Base-by-base conservation (phyloP, 2,113 vertebrate species). In the Alexandromys fortis region DNA sequence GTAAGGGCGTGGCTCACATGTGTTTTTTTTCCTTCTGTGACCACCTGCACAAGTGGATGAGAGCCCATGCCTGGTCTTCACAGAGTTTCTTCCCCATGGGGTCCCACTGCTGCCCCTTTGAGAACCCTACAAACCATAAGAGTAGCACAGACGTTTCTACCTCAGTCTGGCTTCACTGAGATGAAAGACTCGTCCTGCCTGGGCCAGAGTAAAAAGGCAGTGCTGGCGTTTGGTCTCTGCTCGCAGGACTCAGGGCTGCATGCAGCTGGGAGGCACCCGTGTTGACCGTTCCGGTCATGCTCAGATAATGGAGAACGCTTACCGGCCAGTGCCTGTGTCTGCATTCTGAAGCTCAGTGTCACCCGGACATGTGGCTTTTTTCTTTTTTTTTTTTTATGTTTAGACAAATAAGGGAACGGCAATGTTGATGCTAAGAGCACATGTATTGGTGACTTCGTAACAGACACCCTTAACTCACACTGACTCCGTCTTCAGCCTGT, bases 261-360 rank as follows among this genome's bases (percentile, higher is more conserved):
- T 38, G 76, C 5, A 16, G 75, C 45, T 21, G 67, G 83, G 52
- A 11, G 38, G 4, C 3, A 0, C 70, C 45, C 30, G 3, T 2
- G 0, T 0, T 7, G 55, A 30, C 30, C 26, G 0, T 26, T n/a
- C 30, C 65, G 9, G 0, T 38, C 7, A 11, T 45, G 47, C 10
- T 55, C 33, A n/a, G 13, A 75, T 55, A 35, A 26, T 81, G 16
- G 26, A 22, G 61, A n/a, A 26, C 8, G 12, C 30, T 81, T 73
- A 35, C 21, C 21, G 14, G 9, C 9, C 47, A 19, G 30, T 10
- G 24, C 45, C 47, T 28, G 13, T 35, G 45, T 4, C 35, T 76
- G 30, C 52, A 42, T 30, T 0, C 5, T 35, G 77, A 75, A 89
- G 78, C 83, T 78, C 65, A 16, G 67, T 3, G 12, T 93, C 5